A percentile compares a stretch with the other conserved stretches of the same genome.
phyloP scores from a whole-genome alignment of 2,797 vertebrate genomes.

The Phalloptychus januarius region DNA sequence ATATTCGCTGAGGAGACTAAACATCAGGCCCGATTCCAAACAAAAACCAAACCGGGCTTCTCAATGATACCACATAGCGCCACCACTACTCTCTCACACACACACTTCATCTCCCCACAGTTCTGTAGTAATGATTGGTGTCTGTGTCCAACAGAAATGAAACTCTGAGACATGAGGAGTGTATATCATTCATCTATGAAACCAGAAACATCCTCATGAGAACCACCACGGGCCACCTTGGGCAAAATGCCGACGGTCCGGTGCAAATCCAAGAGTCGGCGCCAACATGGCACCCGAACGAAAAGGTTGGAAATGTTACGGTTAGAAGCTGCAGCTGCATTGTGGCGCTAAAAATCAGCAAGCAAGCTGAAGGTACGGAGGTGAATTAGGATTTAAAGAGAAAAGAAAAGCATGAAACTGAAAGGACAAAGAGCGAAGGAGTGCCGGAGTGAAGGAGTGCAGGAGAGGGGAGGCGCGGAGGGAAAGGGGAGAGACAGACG shows the following conservation, averaged over 20 bases:
- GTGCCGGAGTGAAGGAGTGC: conserved; percentile 30
- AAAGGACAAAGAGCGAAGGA: conserved; percentile 2
- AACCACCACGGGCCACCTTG: conserved; percentile 65
- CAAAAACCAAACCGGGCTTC: conserved; percentile 75
- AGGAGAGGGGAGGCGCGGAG: conserved; percentile 41
- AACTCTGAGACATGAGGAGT: conserved; percentile 74
- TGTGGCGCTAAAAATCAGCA: neutral
- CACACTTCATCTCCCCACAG: conserved; percentile 68
- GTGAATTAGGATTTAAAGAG: neutral
- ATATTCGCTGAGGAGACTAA: conserved; percentile 82
- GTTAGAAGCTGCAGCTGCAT: conserved; percentile 50
- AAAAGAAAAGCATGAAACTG: neutral
- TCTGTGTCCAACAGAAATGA: conserved; percentile 79
- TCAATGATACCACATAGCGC: conserved; percentile 79
- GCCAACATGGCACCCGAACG: conserved; percentile 56
- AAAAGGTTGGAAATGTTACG: conserved; percentile 31
- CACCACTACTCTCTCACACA: conserved; percentile 70
- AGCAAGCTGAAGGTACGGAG: neutral
- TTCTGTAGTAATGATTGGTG: conserved; percentile 81
- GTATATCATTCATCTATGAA: conserved; percentile 72
- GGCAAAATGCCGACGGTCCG: conserved; percentile 68
- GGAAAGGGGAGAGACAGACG: conserved; percentile 61
- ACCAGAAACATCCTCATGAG: conserved; percentile 75
- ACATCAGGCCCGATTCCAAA: conserved; percentile 78
- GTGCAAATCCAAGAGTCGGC: conserved; percentile 57